Evolutionary conservation across 2,888 invertebrate genomes (phyloP).

Genomic region (Cloeon dipterum): DNA sequence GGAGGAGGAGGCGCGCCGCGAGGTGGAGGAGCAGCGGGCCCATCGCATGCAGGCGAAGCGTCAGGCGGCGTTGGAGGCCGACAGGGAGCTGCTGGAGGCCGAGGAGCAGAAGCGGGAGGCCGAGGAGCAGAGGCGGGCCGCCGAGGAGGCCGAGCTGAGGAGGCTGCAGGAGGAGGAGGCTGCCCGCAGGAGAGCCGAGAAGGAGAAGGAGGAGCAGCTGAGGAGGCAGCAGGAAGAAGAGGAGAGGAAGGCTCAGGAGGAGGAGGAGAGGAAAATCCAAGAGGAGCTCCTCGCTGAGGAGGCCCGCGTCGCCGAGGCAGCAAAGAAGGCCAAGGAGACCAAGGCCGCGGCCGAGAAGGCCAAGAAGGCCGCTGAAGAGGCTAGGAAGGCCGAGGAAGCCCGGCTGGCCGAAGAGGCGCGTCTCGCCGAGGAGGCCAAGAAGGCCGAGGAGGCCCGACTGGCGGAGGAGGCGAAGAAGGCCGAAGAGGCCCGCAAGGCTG

Average conservation of each 20-base stretch:
- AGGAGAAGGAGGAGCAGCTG: background rate
- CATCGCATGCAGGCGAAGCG: background rate
- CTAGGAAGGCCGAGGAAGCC: background rate
- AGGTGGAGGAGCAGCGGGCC: background rate
- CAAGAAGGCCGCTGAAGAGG: background rate
- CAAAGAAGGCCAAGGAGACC: background rate
- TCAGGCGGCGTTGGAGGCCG: background rate
- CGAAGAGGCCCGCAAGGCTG: background rate
- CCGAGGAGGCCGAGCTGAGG: no score
- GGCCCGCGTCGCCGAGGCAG: background rate
- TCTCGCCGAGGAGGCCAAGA: background rate
- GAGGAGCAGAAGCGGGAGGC: background rate
- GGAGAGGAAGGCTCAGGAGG: background rate
- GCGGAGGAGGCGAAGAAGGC: background rate
- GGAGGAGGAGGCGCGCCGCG: background rate
- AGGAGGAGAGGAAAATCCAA: background rate
- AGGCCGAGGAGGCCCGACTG: background rate
- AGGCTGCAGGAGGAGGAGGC: background rate
- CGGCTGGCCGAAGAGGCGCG: background rate
- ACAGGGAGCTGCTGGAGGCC: background rate
- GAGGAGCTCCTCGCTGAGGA: background rate
- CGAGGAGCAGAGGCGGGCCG: background rate
- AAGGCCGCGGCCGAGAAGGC: background rate
- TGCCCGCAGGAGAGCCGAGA: background rate
- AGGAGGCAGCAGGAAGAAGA: background rate